Conservation (phyloP, 2,113 vertebrate genomes). For the Chauna torquata region DNA sequence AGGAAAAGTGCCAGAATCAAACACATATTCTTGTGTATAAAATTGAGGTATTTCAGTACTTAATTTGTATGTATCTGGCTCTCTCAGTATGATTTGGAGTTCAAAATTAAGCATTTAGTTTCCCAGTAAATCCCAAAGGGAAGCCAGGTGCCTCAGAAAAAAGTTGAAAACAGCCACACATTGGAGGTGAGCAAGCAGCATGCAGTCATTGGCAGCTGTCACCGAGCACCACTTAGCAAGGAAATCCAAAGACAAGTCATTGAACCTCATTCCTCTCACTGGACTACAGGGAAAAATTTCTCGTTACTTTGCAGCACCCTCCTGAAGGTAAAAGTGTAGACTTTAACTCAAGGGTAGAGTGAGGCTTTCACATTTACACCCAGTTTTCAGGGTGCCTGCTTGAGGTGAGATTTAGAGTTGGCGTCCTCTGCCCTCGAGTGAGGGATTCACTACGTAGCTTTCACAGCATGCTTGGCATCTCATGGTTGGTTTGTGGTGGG, state of each 20-base stretch:
- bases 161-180: not conserved
- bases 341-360: not conserved
- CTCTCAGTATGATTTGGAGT: not conserved
- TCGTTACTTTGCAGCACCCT: not conserved
- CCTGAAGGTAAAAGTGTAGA: not conserved
- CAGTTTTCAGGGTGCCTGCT: not conserved
- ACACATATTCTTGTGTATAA: too few relatives aligned
- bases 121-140: not conserved
- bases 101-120: not conserved
- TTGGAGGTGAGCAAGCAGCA: not conserved
- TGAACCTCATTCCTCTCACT: not conserved
- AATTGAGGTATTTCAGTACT: not conserved
- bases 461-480: accelerated
- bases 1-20: not conserved
- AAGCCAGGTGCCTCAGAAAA: not conserved
- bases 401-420: not conserved
- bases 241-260: not conserved
- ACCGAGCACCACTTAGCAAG: not conserved
- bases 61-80: not conserved
- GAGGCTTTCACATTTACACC: not conserved
- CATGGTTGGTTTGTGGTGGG: not conserved
- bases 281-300: not conserved
- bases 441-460: not conserved
- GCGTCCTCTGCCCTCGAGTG: not conserved
- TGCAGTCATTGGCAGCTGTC: not conserved